Evolutionary conservation across 2,113 vertebrate genomes (phyloP).

Genomic region (Blennius ocellaris): DNA sequence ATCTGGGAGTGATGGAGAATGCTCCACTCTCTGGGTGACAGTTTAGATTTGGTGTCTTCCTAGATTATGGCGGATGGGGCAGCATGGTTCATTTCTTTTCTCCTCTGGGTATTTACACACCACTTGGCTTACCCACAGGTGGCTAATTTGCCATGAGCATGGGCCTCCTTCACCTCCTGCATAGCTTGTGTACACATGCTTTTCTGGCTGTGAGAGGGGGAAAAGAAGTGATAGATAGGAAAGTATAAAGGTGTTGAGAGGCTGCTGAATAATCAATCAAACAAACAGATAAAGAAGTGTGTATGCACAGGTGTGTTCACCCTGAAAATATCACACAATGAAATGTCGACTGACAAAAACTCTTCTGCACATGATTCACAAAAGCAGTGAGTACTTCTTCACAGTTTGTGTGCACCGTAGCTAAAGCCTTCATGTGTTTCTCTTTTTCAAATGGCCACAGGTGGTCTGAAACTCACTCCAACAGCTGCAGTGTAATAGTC

Average conservation of each 20-base stretch:
- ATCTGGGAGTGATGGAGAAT: slow-evolving; percentile 59
- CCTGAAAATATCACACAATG: slow-evolving; percentile 19
- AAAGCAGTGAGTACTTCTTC: slow-evolving; percentile 11
- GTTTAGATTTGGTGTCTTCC: slow-evolving; percentile 74
- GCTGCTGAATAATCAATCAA: slow-evolving; percentile 65
- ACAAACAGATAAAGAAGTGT: slow-evolving; percentile 66
- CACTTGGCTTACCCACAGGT: slow-evolving; percentile 72
- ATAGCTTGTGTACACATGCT: slow-evolving; percentile 50
- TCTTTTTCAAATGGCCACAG: slow-evolving; percentile 18
- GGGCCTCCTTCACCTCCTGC: slow-evolving; percentile 38
- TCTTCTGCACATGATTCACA: neutral
- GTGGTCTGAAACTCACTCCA: slow-evolving; percentile 15
- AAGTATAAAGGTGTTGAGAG: slow-evolving; percentile 51
- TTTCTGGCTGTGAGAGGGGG: slow-evolving; percentile 4
- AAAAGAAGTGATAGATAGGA: slow-evolving; percentile 37
- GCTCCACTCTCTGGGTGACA: slow-evolving; percentile 58
- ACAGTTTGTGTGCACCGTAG: slow-evolving; percentile 1
- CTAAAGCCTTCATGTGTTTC: slow-evolving; percentile 23
- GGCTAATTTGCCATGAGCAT: slow-evolving; percentile 66
- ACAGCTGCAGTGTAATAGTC: slow-evolving; percentile 26
- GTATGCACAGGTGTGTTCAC: slow-evolving; percentile 56
- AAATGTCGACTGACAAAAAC: slow-evolving; percentile 40
- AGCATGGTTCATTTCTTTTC: slow-evolving; percentile 66
- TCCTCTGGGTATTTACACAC: slow-evolving; percentile 73
- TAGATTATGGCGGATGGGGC: slow-evolving; percentile 68